Evolutionary conservation across 1,140 invertebrate genomes (phyloP).

Genomic region (silkworm (Bombyx mori)): ASM3026992v2 NC_085116.1:16208501-16209000

Average conservation of each 20-base stretch:
- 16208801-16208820: no score
- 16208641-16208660: conserved; percentile 17
- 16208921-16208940: no score
- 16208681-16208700: conserved; percentile 75
- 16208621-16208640: conserved; percentile 88
- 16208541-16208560: background rate
- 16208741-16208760: conserved; percentile 87
- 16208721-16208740: conserved; percentile 90
- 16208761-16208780: conserved; percentile 80
- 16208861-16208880: no score
- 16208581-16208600: conserved; percentile 90
- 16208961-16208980: no score
- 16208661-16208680: conserved; percentile 16
- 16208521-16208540: no score
- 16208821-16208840: no score
- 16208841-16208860: no score
- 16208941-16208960: no score
- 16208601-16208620: conserved; percentile 83
- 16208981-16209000: no score
- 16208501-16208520: no score
- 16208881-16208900: no score
- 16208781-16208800: conserved; percentile 50
- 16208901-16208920: no score
- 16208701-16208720: conserved; percentile 70
- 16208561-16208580: conserved; percentile 78